Evolutionary conservation across 2,797 vertebrate species (phyloP).

Genomic region (Dallia pectoralis): DNA sequence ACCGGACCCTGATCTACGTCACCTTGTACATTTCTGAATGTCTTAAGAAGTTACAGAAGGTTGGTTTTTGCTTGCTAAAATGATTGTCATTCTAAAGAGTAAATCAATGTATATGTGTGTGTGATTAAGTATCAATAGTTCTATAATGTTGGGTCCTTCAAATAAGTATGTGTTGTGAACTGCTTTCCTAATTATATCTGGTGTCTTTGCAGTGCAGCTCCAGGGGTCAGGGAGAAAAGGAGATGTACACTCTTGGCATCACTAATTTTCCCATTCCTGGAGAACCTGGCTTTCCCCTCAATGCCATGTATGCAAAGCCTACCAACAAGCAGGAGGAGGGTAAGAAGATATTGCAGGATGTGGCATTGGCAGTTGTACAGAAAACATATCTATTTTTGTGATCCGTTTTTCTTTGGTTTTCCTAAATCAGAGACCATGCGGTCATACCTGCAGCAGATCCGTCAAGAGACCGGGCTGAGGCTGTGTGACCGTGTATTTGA

Average conservation of each 20-base stretch:
- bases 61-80: constrained; percentile 40
- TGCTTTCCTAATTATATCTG: background rate
- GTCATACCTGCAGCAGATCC: constrained; percentile 92
- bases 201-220: constrained; percentile 85
- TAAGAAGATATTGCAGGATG: constrained; percentile 51
- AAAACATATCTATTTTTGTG: too few species aligned
- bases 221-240: constrained; percentile 92
- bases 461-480: constrained; percentile 93
- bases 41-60: constrained; percentile 97
- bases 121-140: background rate
- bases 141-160: background rate
- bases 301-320: constrained; percentile 93
- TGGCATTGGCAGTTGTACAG: background rate
- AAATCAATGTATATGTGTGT: background rate
- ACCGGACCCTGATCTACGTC: constrained; percentile 95
- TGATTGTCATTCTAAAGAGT: background rate
- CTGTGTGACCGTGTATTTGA: constrained; percentile 98
- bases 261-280: constrained; percentile 96
- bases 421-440: constrained; percentile 87
- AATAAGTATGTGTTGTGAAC: background rate
- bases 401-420: background rate
- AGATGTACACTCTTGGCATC: constrained; percentile 96
- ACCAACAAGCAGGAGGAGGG: constrained; percentile 94
- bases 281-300: constrained; percentile 96
- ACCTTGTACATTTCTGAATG: constrained; percentile 99